Conservation (phyloP, 2,797 vertebrate genomes). For the Taeniopygia guttata region DNA sequence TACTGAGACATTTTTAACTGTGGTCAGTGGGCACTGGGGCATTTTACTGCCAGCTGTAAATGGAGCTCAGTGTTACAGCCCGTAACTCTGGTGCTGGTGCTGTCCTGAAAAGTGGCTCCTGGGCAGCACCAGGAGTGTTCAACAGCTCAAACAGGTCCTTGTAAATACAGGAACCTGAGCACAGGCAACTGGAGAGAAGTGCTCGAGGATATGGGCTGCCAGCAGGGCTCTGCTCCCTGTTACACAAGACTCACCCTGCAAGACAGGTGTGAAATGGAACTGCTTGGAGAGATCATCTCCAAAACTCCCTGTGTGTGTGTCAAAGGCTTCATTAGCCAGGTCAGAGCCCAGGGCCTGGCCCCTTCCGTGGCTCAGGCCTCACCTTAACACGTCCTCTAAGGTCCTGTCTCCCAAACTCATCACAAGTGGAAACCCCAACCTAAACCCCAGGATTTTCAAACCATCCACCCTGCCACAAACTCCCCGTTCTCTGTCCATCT, state of each 20-base stretch:
- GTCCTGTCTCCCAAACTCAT: not conserved
- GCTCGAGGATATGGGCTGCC: not conserved
- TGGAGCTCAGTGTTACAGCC: fast-evolving
- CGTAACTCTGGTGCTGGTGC: fast-evolving
- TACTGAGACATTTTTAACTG: not conserved
- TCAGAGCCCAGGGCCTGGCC: not conserved
- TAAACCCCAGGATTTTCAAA: not conserved
- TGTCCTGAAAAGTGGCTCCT: not conserved
- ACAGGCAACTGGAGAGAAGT: not conserved
- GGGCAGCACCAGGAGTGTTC: not conserved
- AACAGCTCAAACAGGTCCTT: not conserved
- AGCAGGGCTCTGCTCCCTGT: not conserved
- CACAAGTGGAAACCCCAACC: not conserved
- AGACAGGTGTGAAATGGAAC: not conserved
- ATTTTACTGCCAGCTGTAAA: not conserved
- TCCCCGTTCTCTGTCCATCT: not conserved
- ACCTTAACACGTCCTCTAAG: not conserved
- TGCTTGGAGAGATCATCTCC: not conserved
- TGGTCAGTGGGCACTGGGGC: not conserved
- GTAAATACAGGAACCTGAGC: not conserved
- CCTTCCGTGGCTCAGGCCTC: not conserved
- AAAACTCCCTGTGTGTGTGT: not conserved
- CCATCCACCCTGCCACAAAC: not conserved
- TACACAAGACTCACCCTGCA: not conserved
- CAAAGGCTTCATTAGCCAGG: not conserved